These are phyloP conservation scores for Bergia sp. DNA, from an alignment of 92 coral and sea anemone genomes.

Conservation along the genomic window DNA sequence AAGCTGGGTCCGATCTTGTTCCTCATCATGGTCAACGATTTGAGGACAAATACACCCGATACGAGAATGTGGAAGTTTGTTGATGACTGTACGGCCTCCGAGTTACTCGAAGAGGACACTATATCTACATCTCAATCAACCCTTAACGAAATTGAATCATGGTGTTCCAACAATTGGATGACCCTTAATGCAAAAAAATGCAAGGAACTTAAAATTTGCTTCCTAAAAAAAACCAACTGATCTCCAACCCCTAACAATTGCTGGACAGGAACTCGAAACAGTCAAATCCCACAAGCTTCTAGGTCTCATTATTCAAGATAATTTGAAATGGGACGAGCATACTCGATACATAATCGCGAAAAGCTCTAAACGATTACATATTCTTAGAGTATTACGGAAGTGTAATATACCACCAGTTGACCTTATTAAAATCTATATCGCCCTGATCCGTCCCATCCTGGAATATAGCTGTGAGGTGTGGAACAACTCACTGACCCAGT, in stretches of 20 bases:
- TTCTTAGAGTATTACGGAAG: too few relatives aligned
- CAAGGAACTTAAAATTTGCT: constrained; percentile 28
- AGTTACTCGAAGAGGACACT: neutral
- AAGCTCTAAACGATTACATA: too few relatives aligned
- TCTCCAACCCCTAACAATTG: neutral
- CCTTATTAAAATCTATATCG: too few relatives aligned
- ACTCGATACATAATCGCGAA: too few relatives aligned
- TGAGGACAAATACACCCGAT: neutral
- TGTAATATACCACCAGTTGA: too few relatives aligned
- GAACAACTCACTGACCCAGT: too few relatives aligned
- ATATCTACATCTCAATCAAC: constrained; percentile 14
- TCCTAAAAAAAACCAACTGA: neutral
- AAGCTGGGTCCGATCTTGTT: constrained; percentile 40
- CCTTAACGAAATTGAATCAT: constrained; percentile 1
- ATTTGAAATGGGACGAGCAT: constrained; percentile 11
- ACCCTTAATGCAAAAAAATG: constrained; percentile 33
- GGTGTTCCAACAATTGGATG: constrained; percentile 46
- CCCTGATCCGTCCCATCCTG: too few relatives aligned
- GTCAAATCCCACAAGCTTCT: constrained; percentile 26
- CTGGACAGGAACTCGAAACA: neutral
- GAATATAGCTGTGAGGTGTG: too few relatives aligned
- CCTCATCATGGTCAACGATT: constrained; percentile 36
- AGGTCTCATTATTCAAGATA: constrained; percentile 18
- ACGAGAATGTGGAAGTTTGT: constrained; percentile 38
- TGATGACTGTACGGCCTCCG: constrained; percentile 28